These are phyloP conservation scores for Orthonevra nobilis DNA, from an alignment of 2,888 invertebrate genomes.

Conservation along the genomic window DNA sequence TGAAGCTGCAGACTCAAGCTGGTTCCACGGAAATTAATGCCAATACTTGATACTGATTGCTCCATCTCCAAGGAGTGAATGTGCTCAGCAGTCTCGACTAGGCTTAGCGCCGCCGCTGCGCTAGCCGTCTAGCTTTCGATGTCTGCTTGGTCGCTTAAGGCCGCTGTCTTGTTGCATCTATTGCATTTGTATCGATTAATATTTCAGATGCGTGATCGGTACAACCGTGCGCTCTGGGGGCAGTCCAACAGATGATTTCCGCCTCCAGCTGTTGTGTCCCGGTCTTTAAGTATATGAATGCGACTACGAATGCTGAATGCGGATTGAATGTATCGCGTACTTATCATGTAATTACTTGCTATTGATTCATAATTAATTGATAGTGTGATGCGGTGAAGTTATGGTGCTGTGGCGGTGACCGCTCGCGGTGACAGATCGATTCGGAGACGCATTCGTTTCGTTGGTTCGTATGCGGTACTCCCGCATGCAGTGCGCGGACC, in stretches of 20 bases:
- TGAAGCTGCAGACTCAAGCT: conserved; percentile 1
- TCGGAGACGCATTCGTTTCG: conserved; percentile 30
- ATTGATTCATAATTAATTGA: conserved; percentile 77
- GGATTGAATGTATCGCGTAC: conserved; percentile 75
- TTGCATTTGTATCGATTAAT: conserved; percentile 52
- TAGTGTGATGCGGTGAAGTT: conserved; percentile 38
- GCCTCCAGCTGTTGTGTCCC: conserved; percentile 68
- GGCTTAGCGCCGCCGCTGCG: conserved; percentile 42
- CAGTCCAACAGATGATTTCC: conserved; percentile 70
- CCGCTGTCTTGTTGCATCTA: conserved; percentile 50
- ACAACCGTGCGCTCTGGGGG: conserved; percentile 73
- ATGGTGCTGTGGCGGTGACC: conserved; percentile 43
- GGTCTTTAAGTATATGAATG: too few relatives aligned
- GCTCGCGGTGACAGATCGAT: conserved; percentile 55
- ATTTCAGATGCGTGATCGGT: conserved; percentile 61
- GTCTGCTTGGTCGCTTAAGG: conserved; percentile 24
- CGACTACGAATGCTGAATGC: conserved; percentile 74
- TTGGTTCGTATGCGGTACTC: conserved; percentile 56
- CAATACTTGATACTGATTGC: conserved; percentile 26
- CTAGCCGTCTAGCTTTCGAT: conserved; percentile 16
- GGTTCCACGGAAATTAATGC: conserved; percentile 56
- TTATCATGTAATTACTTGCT: conserved; percentile 78
- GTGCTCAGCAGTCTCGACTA: not conserved
- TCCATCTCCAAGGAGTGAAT: not conserved
- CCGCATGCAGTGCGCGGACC: conserved; percentile 49